Base-by-base conservation (phyloP, 2,797 vertebrate genomes). In the Varecia variegata region DNA sequence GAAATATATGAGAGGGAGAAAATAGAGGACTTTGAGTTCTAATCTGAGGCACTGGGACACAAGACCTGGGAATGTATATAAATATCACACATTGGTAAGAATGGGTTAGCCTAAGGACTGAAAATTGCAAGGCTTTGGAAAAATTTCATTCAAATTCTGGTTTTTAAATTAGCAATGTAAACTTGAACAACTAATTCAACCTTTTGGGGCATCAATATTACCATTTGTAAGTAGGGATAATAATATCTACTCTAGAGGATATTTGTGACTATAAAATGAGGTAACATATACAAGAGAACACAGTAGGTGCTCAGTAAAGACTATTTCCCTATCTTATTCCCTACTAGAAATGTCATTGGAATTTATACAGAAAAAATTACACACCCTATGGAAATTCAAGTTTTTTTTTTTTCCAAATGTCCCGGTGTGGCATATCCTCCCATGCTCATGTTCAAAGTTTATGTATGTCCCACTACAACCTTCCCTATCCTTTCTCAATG, bases 331-430 rank as follows among this genome's bases (percentile, higher is more conserved):
- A 47, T n/a, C 4, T 56, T 30, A 40, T 60, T 79, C 12, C 3
- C 14, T 81, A 21, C 27, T 54, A 2, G 20, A 90, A 93, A 84
- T 70, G 45, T 47, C 40, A 89, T 62, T 3, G 13, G 38, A 67
- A 43, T 68, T 86, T 58, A 67, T 40, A 47, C 27, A 73, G 15
- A 70, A 71, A 54, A 79, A 54, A 84, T 80, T 62, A 50, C 47
- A 45, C 27, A n/a, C 23, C 25, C 38, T 86, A 27, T 32, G 40
- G 21, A 90, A 92, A 52, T 74, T 73, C 79, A 82, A 82, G 54
- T 62, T 56, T 77, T 77, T 84, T 94, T 86, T 82, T 79, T 85
- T 95, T 82, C 74, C 81, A 7, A 85, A 88, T 45, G 15, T 8
- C 25, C 52, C 30, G 52, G 5, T 17, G 4, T 27, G 76, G 35